Percentiles rank a stretch among this genome's conserved stretches.
Evolutionary conservation across 1,140 invertebrate species (phyloP).

Genomic region (Drosophila truncata): DNA sequence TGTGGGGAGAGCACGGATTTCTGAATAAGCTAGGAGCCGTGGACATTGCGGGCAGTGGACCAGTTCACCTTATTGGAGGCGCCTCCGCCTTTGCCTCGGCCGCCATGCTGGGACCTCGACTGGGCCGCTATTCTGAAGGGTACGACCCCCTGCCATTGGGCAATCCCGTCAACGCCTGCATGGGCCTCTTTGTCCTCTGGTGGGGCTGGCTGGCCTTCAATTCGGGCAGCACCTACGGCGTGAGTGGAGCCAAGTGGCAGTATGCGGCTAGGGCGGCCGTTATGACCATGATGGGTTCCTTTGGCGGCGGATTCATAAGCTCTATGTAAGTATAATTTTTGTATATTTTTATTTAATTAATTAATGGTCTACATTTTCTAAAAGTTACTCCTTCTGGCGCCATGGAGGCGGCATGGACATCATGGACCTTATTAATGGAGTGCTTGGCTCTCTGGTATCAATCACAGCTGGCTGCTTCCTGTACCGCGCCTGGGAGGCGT

Average conservation of each 20-base stretch:
- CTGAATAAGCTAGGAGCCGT: conserved; percentile 92
- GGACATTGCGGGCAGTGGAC: conserved; percentile 96
- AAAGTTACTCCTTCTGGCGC: conserved; percentile 88
- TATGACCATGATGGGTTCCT: conserved; percentile 94
- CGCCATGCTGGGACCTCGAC: conserved; percentile 94
- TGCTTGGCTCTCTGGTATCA: conserved; percentile 94
- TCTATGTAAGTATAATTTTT: conserved; percentile 87
- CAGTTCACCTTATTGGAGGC: conserved; percentile 93
- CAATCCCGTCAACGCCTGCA: conserved; percentile 95
- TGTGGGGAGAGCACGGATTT: conserved; percentile 94
- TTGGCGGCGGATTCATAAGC: conserved; percentile 93
- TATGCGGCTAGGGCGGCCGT: conserved; percentile 95
- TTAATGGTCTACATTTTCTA: neutral
- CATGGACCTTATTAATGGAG: conserved; percentile 94
- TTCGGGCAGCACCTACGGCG: conserved; percentile 94
- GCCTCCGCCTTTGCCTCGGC: conserved; percentile 93
- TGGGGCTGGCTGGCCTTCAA: conserved; percentile 98
- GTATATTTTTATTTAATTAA: too few species aligned
- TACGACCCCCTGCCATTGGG: conserved; percentile 92
- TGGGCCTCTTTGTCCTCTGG: conserved; percentile 97
- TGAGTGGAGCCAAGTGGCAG: conserved; percentile 89
- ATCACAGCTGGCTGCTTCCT: conserved; percentile 97
- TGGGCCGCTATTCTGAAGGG: conserved; percentile 94
- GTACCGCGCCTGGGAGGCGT: conserved; percentile 93
- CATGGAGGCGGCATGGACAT: conserved; percentile 92